Conservation (phyloP, 2,888 invertebrate genomes). For the Piscicola geometra region DNA sequence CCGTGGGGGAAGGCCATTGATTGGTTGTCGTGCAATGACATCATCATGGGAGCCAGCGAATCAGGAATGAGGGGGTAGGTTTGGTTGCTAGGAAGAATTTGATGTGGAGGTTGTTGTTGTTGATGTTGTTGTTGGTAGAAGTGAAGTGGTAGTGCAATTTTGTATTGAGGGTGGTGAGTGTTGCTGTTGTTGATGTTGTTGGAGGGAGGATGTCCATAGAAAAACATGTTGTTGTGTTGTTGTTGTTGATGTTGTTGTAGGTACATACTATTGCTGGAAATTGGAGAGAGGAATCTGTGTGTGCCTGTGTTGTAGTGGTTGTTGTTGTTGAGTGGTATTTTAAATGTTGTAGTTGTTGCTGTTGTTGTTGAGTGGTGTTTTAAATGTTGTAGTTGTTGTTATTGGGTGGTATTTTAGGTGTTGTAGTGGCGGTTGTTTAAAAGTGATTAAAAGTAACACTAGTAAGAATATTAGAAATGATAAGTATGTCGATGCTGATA, state of each 20-base stretch:
- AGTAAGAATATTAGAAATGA: not conserved
- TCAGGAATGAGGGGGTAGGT: not conserved
- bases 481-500: too few species aligned
- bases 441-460: not conserved
- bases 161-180: not conserved
- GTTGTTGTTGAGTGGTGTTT: not conserved
- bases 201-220: not conserved
- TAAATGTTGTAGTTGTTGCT: not conserved
- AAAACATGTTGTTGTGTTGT: conserved; percentile 9
- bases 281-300: not conserved
- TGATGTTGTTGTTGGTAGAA: not conserved
- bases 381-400: not conserved
- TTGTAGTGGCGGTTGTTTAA: not conserved
- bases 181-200: conserved; percentile 5
- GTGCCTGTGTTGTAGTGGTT: not conserved
- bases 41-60: conserved; percentile 3
- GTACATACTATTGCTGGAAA: not conserved
- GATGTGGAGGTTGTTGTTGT: not conserved
- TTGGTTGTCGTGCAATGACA: conserved; percentile 8
- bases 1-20: not conserved
- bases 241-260: conserved; percentile 12
- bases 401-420: not conserved
- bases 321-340: not conserved
- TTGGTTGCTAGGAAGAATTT: not conserved
- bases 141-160: not conserved